Evolutionary conservation across 2,888 invertebrate genomes (phyloP).

Genomic region (Sphaerolaimus hirsutus): DNA sequence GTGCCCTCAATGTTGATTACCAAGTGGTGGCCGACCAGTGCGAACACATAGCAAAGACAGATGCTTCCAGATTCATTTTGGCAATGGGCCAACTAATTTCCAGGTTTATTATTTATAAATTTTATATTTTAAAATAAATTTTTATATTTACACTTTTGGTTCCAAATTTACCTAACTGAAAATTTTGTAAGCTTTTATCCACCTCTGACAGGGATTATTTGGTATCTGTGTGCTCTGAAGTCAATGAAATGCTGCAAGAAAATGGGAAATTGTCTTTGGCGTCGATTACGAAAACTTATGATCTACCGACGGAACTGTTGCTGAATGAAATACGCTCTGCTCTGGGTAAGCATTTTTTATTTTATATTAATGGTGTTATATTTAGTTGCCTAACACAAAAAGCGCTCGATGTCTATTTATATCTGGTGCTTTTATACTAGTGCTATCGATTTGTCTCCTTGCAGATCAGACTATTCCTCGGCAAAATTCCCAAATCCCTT

Average conservation of each 20-base stretch:
- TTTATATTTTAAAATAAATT: not conserved
- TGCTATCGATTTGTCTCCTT: too few relatives aligned
- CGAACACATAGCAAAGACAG: constrained; percentile 41
- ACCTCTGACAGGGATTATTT: constrained; percentile 41
- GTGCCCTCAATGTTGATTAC: constrained; percentile 62
- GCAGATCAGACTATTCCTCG: too few relatives aligned
- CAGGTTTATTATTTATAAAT: constrained; percentile 24
- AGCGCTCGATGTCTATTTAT: too few relatives aligned
- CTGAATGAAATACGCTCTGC: constrained; percentile 34
- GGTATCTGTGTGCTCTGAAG: constrained; percentile 38
- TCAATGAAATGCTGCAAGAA: constrained; percentile 67
- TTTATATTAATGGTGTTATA: not conserved
- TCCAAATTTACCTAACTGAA: not conserved
- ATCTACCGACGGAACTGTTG: constrained; percentile 68
- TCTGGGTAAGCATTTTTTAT: constrained; percentile 7
- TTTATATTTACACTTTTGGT: not conserved
- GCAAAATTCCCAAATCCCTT: too few relatives aligned
- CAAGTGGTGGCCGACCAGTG: constrained; percentile 46
- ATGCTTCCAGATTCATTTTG: constrained; percentile 44
- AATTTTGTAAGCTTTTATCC: not conserved
- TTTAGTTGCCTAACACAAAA: too few relatives aligned
- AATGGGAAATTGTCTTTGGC: constrained; percentile 59
- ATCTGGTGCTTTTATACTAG: too few relatives aligned
- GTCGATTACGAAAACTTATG: constrained; percentile 63
- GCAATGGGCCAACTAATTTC: constrained; percentile 74